Evolutionary conservation across 2,113 vertebrate species (phyloP).

Genomic region (Percina caprodes): DNA sequence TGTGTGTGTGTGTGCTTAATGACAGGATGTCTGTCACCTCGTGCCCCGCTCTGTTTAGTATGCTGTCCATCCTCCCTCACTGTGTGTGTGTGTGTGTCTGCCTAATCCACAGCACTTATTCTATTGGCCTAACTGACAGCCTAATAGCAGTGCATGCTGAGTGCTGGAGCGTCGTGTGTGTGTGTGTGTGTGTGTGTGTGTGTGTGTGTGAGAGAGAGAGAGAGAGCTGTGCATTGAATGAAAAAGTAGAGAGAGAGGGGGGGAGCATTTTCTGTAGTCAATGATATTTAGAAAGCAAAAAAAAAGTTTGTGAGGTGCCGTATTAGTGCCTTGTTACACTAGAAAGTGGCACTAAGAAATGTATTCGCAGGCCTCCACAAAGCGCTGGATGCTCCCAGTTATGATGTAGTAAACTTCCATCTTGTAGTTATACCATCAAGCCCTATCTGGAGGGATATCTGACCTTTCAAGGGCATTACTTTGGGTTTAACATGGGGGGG

Average conservation of each 20-base stretch:
- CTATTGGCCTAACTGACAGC: conserved; percentile 80
- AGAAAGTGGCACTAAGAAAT: background rate
- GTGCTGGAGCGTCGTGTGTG: conserved; percentile 30
- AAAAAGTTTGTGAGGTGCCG: background rate
- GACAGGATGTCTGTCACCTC: conserved; percentile 78
- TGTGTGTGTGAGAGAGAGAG: conserved; percentile 6
- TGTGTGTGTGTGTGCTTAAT: conserved; percentile 61
- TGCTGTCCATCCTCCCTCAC: conserved; percentile 58
- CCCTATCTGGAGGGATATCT: too few relatives aligned
- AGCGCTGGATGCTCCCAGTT: background rate
- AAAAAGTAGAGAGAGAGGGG: conserved; percentile 29
- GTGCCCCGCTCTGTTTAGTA: conserved; percentile 70
- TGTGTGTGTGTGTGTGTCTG: conserved; percentile 58
- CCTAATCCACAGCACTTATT: conserved; percentile 79
- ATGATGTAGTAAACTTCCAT: too few relatives aligned
- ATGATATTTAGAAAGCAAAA: conserved; percentile 12
- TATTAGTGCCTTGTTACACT: background rate
- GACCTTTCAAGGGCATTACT: too few relatives aligned
- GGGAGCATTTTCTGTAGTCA: conserved; percentile 6
- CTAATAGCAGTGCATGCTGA: conserved; percentile 69
- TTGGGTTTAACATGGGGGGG: too few relatives aligned
- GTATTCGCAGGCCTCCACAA: background rate
- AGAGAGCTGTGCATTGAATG: background rate
- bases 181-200: conserved; percentile 32
- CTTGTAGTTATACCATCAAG: too few relatives aligned